phyloP scores from a whole-genome alignment of 2,797 vertebrate species.

The Mycteria americana region DNA sequence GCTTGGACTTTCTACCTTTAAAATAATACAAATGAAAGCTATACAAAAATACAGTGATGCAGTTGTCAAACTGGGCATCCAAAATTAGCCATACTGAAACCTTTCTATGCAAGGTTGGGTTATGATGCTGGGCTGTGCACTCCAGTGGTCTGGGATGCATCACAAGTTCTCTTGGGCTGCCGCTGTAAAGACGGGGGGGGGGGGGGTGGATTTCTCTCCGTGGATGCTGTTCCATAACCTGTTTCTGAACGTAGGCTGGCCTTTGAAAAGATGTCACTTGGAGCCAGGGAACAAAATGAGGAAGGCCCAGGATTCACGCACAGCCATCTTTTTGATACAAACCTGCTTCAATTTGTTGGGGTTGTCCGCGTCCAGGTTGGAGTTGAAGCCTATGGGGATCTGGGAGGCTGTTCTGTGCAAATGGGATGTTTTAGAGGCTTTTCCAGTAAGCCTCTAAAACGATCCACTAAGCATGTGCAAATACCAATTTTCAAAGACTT shows the following conservation, averaged over 20 bases:
- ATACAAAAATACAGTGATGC: not conserved
- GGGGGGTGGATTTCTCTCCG: not conserved
- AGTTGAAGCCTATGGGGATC: not conserved
- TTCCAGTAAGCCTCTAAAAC: slow-evolving; percentile 12
- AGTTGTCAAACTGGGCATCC: not conserved
- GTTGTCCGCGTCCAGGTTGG: not conserved
- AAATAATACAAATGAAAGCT: not conserved
- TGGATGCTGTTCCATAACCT: not conserved
- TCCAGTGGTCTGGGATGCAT: not conserved
- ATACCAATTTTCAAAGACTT: not conserved
- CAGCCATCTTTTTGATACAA: not conserved
- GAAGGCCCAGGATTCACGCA: not conserved
- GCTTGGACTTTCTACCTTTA: not conserved
- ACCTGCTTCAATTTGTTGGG: not conserved
- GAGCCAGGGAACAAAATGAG: not conserved
- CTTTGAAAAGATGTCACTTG: not conserved
- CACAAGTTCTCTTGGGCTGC: not conserved
- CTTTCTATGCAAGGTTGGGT: not conserved
- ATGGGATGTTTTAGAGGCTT: not conserved
- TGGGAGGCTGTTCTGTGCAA: not conserved
- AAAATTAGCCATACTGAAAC: not conserved
- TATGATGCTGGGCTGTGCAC: not conserved
- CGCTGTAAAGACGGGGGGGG: not conserved
- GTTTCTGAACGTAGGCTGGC: not conserved
- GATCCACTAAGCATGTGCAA: not conserved